Base-by-base conservation (phyloP, 2,888 invertebrate species). In the Ormyrus thymus region DNA sequence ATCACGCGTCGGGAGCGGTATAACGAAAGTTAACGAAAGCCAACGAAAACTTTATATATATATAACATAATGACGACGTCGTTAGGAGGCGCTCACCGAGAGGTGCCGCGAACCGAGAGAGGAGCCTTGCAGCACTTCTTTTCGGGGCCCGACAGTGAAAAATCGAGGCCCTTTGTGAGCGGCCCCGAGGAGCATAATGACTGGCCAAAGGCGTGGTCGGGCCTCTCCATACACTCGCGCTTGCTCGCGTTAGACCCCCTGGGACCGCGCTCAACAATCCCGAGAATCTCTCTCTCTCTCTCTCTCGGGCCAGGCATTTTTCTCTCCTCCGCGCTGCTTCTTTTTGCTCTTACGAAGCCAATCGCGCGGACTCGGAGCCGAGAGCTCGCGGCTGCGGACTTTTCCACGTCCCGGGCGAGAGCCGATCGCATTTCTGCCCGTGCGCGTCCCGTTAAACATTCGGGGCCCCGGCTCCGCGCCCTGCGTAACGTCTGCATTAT, bases 311-410 rank as follows among this genome's bases (percentile, higher is more conserved):
- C 29, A 29, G 29, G 29, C 29, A 29, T 29, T 29, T 29, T 79
- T 81, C 76, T 82, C 81, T 78, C 72, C n/a, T 55, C 62, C 75
- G 45, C 50, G 11, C 65, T 51, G 46, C n/a, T n/a, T n/a, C 3
- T 29, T 29, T 29, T 29, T 29, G 29, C 29, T 29, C 3, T 29
- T 29, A 29, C 29, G 2, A 0, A 29, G 29, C 29, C 29, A 29
- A 29, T 29, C 29, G 29, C 29, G 29, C 29, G 29, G 29, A 29
- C 29, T 29, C 29, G 29, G 29, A 29, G 29, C 29, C 29, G 29
- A 29, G 29, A 29, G 29, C 1, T 29, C 29, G 29, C 29, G 29
- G 29, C 29, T 29, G n/a, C n/a, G 29, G 29, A 3, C 29, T 29
- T 29, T 29, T 29, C 29, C 29, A 29, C n/a, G n/a, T n/a, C n/a